These are phyloP conservation scores for Itoplectis maculator DNA, from an alignment of 2,888 invertebrate species.

Conservation along the genomic window DNA sequence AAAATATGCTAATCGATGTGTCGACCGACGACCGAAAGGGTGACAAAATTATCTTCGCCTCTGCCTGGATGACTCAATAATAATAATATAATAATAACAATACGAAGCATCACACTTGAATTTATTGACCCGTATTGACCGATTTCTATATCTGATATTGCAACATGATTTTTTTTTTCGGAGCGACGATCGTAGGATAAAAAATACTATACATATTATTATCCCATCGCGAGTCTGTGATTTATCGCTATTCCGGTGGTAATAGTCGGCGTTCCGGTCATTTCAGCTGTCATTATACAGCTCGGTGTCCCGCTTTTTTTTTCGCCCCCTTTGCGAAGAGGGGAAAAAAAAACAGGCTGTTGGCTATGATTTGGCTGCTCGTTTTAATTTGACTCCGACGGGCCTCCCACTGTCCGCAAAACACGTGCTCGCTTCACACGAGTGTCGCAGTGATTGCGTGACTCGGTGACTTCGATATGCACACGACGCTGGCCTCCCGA, in stretches of 20 bases:
- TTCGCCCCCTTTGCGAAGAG: too few species aligned
- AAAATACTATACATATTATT: conserved; percentile 9
- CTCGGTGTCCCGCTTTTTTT: too few species aligned
- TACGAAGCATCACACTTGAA: too few species aligned
- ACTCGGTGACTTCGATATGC: conserved; percentile 72
- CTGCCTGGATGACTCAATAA: conserved; percentile 43
- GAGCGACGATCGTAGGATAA: not conserved
- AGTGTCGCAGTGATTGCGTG: conserved; percentile 82
- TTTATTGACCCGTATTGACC: too few species aligned
- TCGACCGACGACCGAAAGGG: conserved; percentile 28
- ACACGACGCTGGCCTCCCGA: conserved; percentile 63
- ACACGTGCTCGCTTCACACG: conserved; percentile 82
- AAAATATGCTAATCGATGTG: conserved; percentile 69
- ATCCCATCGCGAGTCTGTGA: not conserved
- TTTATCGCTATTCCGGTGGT: conserved; percentile 57
- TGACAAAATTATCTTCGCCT: conserved; percentile 21
- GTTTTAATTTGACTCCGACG: conserved; percentile 76
- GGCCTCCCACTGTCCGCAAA: conserved; percentile 70
- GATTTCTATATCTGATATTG: not conserved
- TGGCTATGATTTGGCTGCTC: conserved; percentile 71
- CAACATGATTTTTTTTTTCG: not conserved
- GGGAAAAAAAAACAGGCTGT: conserved; percentile 30
- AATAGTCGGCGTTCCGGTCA: conserved; percentile 57
- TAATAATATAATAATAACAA: too few species aligned
- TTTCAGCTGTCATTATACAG: conserved; percentile 52